Conservation (phyloP, 2,888 invertebrate genomes). For the Phlogophora meticulosa region DNA sequence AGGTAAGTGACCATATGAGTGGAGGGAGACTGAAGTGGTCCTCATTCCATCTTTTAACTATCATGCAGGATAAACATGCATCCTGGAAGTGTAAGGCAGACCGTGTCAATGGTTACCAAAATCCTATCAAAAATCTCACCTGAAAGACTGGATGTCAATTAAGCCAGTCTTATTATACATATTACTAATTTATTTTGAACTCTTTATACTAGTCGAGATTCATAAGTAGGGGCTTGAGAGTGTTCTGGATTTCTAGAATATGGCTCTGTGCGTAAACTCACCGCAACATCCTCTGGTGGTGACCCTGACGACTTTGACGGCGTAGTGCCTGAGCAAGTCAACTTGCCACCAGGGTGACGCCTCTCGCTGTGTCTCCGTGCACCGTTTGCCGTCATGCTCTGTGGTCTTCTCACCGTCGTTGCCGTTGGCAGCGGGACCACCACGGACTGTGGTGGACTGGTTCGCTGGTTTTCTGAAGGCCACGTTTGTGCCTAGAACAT, state of each 20-base stretch:
- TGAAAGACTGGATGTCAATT: no score
- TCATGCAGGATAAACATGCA: neutral
- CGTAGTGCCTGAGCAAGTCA: slow-evolving; percentile 95
- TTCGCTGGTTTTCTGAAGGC: slow-evolving; percentile 97
- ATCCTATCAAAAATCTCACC: no score
- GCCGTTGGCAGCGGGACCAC: slow-evolving; percentile 95
- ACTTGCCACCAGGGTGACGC: slow-evolving; percentile 98
- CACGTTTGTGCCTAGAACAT: slow-evolving; percentile 93
- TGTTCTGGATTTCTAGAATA: neutral
- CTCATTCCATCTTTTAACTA: neutral
- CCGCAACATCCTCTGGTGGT: slow-evolving; percentile 96
- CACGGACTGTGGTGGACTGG: slow-evolving; percentile 97
- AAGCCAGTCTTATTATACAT: no score
- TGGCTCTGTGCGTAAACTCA: slow-evolving; percentile 74
- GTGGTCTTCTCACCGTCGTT: slow-evolving; percentile 96
- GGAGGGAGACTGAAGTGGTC: neutral
- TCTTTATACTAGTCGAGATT: no score
- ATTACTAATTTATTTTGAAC: no score
- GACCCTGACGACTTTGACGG: slow-evolving; percentile 96
- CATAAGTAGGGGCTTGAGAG: no score
- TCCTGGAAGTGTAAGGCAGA: no score
- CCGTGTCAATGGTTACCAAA: no score
- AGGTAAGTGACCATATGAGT: no score
- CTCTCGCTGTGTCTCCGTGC: slow-evolving; percentile 97
- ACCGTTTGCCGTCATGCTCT: slow-evolving; percentile 96